These are phyloP conservation scores for Aphodius sticticus DNA, from an alignment of 2,888 invertebrate species.

Conservation along the genomic window DNA sequence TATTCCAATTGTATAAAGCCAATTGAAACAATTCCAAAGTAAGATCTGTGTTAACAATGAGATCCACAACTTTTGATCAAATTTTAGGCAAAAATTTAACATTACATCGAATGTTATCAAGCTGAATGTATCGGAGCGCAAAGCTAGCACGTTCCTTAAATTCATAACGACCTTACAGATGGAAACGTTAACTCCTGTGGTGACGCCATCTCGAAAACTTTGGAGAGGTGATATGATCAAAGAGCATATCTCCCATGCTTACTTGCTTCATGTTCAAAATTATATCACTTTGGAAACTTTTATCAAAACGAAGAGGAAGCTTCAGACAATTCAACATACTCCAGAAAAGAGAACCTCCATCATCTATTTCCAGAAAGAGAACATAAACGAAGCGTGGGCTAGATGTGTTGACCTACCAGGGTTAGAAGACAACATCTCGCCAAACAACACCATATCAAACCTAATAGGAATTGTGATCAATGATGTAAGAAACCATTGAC, in stretches of 20 bases:
- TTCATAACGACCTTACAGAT: conserved; percentile 59
- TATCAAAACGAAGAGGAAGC: conserved; percentile 40
- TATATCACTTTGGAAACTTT: conserved; percentile 41
- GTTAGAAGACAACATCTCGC: conserved; percentile 84
- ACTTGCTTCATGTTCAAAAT: conserved; percentile 42
- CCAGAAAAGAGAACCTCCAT: conserved; percentile 35
- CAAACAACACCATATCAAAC: conserved; percentile 75
- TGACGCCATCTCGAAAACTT: conserved; percentile 55
- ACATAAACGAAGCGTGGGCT: conserved; percentile 73
- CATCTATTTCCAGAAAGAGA: conserved; percentile 43
- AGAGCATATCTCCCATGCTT: conserved; percentile 36
- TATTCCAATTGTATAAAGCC: conserved; percentile 53
- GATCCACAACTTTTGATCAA: background rate
- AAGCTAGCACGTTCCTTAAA: conserved; percentile 70
- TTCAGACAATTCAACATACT: conserved; percentile 36
- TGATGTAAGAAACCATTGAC: conserved; percentile 60
- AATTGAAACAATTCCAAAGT: conserved; percentile 56
- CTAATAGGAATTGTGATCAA: conserved; percentile 76
- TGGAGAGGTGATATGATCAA: conserved; percentile 40
- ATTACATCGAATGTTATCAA: conserved; percentile 76
- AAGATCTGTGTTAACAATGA: conserved; percentile 31
- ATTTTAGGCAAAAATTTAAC: conserved; percentile 76
- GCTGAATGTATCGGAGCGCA: conserved; percentile 78
- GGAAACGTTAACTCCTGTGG: conserved; percentile 47
- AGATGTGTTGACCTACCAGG: conserved; percentile 80